Evolutionary conservation across 2,888 invertebrate species (phyloP).

Genomic region (Drosophila austrosaltans): DNA sequence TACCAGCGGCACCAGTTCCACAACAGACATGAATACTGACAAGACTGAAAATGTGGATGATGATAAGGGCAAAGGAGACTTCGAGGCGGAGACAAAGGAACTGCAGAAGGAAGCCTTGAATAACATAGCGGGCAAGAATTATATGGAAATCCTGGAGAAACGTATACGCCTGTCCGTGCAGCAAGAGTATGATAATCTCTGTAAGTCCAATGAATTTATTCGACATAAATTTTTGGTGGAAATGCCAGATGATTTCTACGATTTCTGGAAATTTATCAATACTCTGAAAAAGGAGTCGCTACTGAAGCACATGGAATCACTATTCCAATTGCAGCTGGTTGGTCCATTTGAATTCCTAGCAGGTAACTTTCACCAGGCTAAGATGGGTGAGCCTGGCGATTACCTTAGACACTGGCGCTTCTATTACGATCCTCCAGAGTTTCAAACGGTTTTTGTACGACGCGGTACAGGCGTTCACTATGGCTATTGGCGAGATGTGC

Average conservation of each 20-base stretch:
- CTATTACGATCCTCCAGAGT: constrained; percentile 97
- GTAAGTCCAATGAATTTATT: constrained; percentile 85
- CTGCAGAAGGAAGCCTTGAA: constrained; percentile 70
- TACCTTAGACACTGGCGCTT: constrained; percentile 94
- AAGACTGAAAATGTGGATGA: not conserved
- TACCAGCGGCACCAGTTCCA: constrained; percentile 28
- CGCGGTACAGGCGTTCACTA: constrained; percentile 90
- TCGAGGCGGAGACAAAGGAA: constrained; percentile 61
- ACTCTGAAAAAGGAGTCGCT: constrained; percentile 85
- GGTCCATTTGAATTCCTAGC: constrained; percentile 94
- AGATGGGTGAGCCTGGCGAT: constrained; percentile 85
- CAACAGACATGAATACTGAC: constrained; percentile 30
- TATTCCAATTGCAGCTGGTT: constrained; percentile 89
- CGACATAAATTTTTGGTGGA: constrained; percentile 90
- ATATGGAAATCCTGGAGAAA: constrained; percentile 76
- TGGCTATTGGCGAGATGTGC: constrained; percentile 95
- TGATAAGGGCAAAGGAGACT: constrained; percentile 38
- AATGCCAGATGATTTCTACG: constrained; percentile 95
- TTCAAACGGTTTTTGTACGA: constrained; percentile 91
- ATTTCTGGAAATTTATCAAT: constrained; percentile 91
- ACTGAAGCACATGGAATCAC: constrained; percentile 86
- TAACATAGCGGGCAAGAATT: constrained; percentile 78
- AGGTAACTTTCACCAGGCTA: constrained; percentile 85
- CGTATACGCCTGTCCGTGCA: constrained; percentile 78
- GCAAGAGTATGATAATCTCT: constrained; percentile 83